Evolutionary conservation across 2,113 vertebrate genomes (phyloP).

Genomic region (Xiphorhynchus elegans): DNA sequence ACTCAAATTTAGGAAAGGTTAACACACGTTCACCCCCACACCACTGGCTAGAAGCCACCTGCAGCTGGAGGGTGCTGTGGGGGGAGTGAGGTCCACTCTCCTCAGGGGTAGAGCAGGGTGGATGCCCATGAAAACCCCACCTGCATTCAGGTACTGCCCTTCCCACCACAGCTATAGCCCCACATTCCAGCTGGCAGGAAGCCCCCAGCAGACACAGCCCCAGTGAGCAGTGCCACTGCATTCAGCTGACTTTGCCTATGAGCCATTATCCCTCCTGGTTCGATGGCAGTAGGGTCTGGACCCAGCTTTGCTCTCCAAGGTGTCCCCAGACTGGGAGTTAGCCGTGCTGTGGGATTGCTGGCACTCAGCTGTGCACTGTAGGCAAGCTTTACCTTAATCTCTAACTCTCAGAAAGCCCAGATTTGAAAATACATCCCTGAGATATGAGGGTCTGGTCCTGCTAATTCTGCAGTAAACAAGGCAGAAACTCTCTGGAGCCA

Average conservation of each 20-base stretch:
- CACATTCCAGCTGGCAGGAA: fast-evolving
- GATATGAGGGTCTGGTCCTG: background rate
- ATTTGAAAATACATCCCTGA: background rate
- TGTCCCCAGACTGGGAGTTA: background rate
- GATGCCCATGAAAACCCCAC: fast-evolving
- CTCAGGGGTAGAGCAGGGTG: background rate
- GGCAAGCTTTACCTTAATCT: background rate
- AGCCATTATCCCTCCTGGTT: background rate
- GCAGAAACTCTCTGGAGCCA: background rate
- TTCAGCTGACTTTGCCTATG: background rate
- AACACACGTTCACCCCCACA: background rate
- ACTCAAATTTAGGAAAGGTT: constrained; percentile 5
- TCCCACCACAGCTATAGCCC: background rate
- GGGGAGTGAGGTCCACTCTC: fast-evolving
- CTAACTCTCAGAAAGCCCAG: background rate
- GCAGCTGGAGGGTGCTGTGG: background rate
- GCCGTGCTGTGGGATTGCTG: background rate
- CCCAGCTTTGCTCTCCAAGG: background rate
- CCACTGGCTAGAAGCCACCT: background rate
- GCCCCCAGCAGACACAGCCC: background rate
- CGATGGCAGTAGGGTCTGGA: fast-evolving
- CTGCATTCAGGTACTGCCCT: background rate
- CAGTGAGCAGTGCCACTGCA: background rate
- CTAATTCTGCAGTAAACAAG: background rate
- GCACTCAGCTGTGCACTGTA: background rate